Percentiles rank a stretch among this genome's conserved stretches.
Conservation (phyloP, 2,888 invertebrate species). For the Campoplex capitator region DNA sequence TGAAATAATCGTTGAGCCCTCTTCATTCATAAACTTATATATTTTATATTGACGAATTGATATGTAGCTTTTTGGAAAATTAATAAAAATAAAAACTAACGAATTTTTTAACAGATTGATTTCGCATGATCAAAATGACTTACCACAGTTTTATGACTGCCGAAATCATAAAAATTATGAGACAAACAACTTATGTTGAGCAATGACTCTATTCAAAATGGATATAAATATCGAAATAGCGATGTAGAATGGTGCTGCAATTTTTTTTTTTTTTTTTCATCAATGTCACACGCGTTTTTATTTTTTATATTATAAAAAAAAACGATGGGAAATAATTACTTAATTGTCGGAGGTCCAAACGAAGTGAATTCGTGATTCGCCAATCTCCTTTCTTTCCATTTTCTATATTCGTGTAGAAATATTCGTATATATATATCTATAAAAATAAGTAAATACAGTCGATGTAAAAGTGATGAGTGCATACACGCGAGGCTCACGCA, state of each 20-base stretch:
- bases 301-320: constrained; percentile 16
- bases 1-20: not conserved
- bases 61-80: no score
- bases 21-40: no score
- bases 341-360: constrained; percentile 39
- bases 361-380: constrained; percentile 46
- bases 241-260: constrained; percentile 15
- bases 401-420: constrained; percentile 18
- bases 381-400: not conserved
- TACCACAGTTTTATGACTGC: no score
- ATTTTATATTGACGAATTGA: no score
- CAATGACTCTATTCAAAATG: not conserved
- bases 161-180: no score
- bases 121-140: no score
- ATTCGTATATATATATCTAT: constrained; percentile 17
- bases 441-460: constrained; percentile 48
- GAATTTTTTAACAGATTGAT: no score
- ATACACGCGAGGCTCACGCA: constrained; percentile 66
- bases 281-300: not conserved
- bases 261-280: not conserved
- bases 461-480: constrained; percentile 66
- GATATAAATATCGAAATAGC: not conserved
- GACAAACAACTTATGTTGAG: no score
- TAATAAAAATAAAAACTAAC: no score
- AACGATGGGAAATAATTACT: constrained; percentile 51